Base-by-base conservation (phyloP, 2,113 vertebrate species). In the Nothoprocta pentlandii region DNA sequence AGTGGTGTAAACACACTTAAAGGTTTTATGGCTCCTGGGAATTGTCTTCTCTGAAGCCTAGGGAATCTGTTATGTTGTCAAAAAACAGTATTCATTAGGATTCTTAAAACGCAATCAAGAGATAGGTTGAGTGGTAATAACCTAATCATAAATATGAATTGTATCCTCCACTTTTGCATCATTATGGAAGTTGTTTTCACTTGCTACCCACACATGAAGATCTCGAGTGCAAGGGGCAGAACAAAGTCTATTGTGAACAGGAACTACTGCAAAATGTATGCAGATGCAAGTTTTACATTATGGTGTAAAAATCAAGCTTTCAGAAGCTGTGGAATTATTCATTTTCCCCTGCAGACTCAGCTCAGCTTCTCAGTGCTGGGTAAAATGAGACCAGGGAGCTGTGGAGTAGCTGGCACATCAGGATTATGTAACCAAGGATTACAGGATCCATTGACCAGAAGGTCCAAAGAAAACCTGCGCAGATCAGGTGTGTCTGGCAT, bases 401-500 rank as follows among this genome's bases (percentile, higher is more conserved):
- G 47, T 30, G 36, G 44, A 76, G 28, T 0, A 0, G 30, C 17
- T 1, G 1, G 12, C 0, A 2, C n/a, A 56, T 21, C 3, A 17
- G 21, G 49, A 49, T 34, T 17, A 58, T 2, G 54, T 30, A 58
- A 58, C 16, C 28, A 58, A 17, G 54, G 28, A 32, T 32, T 58
- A 17, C 28, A 39, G 47, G 41, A 56, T 2, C 3, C 34, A 0
- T 3, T 0, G 0, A 36, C 49, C 4, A 10, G 62, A 53, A 56
- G 19, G 7, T 2, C 56, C 28, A 49, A 46, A n/a, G 26, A 34
- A 30, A 87, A 22, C 71, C 47, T 25, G 22, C 12, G 34, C 8
- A 28, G 19, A 4, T 39, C 41, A 22, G 5, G 0, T 1, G 0
- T 0, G 4, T 0, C 25, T n/a, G 36, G 16, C 6, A 34, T 21